Evolutionary conservation across 2,888 invertebrate species (phyloP), one percentile per base, ranked within the genome.

Genomic region (Drosophila acutilabella): DNA sequence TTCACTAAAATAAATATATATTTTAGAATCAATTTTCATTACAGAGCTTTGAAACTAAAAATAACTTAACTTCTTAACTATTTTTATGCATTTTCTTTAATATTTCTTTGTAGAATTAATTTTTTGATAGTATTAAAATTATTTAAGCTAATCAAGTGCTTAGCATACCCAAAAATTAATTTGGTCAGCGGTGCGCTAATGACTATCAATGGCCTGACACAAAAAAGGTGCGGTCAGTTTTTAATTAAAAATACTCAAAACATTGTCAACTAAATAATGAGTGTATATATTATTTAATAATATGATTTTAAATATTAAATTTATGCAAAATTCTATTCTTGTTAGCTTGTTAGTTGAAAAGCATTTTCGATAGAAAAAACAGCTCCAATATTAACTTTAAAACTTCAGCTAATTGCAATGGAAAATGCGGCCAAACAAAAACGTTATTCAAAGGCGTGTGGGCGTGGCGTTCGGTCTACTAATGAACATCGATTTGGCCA

Each of bases 401-500:
- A 80, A 80, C 74, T 87, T 77, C 56, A 65, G 70, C 81, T 88
- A 88, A 88, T 83, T 86, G 86, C 88, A 78, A 47, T 67, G 64
- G 77, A 81, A 81, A 86, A 81, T 88, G 71, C 60, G 66, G 45
- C 69, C 69, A 61, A 54, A 71, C 72, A 64, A 72, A 71, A 83
- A 56, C 56, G 45, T 41, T 33, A 38, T 40, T 13, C 26, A 53
- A 40, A 40, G 58, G 30, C 20, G 42, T 18, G n/a, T 18, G 75
- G 67, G 78, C 80, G 74, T 67, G 71, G 60, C 57, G 53, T 48
- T 59, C 72, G 71, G 78, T 66, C 69, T 81, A 78, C 89, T 85
- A 85, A 85, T 88, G 81, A 85, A 88, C 89, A 87, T 88, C 87
- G 87, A 85, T 88, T 88, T 88, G 73, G 81, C 71, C 88, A 73